Evolutionary conservation across 2,888 invertebrate species (phyloP), one percentile per base, ranked within the genome.

Genomic region (Lithophane leautieri): DNA sequence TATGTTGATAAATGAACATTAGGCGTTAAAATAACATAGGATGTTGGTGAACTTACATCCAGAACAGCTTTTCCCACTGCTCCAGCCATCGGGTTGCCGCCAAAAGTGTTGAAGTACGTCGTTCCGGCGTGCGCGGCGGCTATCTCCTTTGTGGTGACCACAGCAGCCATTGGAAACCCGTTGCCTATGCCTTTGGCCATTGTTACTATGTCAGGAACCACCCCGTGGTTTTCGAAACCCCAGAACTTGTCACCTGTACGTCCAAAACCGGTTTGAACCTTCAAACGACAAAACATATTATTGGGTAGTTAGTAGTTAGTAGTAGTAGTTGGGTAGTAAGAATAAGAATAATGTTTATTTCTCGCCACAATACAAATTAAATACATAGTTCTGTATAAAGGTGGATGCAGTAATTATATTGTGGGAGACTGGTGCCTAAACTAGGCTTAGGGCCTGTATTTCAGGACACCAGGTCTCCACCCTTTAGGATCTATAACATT

Each of bases 141-240:
- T 76, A 99, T 98, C 93, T 98, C 98, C 8, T 98, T 97, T 0
- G 98, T 99, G 0, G 99, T 99, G 0, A 99, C 98, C 0, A 99
- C 99, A 12, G 99, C 99, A 0, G 98, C 99, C 93, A 99, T 94
- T 0, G 99, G 99, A 94, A 98, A 99, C 0, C 99, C 99, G 94
- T 99, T 99, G 0, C 99, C 98, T 68, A 98, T 98, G 58, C 99
- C 99, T 93, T 99, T 99, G 1, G 99, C 99, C 98, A 99, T 98
- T 0, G 99, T 99, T 0, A 99, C 99, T 87, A 99, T 99, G 92
- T 99, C 99, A 0, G 99, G 99, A 40, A 97, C 88, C 12, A 99
- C 97, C 8, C 96, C 98, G 91, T 99, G 99, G 25, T 97, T 97
- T 94, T 99, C 97, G 92, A 99, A 99, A n/a, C 99, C 99, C 99